These are phyloP conservation scores for Drosophila pandora DNA, from an alignment of 1,140 invertebrate species.

Conservation along the genomic window DNA sequence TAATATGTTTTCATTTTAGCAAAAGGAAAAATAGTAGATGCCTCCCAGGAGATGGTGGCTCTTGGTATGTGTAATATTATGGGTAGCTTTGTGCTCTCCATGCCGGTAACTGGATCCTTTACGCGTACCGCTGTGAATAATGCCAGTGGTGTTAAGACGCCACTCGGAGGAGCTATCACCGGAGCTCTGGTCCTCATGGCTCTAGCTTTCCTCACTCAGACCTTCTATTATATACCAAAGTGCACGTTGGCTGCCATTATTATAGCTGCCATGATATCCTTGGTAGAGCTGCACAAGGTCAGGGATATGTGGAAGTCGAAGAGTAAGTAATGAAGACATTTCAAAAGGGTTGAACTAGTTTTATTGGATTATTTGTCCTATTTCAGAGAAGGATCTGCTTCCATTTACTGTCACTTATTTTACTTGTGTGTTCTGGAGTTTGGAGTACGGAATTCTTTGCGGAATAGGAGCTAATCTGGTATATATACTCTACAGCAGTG, in stretches of 20 bases:
- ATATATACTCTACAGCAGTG: constrained; percentile 91
- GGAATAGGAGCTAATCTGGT: constrained; percentile 91
- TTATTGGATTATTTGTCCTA: constrained; percentile 11
- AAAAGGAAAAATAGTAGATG: constrained; percentile 91
- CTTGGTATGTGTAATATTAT: constrained; percentile 93
- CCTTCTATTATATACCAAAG: constrained; percentile 92
- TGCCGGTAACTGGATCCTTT: constrained; percentile 95
- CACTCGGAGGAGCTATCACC: constrained; percentile 92
- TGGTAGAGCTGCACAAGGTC: constrained; percentile 91
- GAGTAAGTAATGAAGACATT: constrained; percentile 85
- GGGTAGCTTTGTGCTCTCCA: constrained; percentile 94
- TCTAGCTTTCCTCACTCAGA: constrained; percentile 88
- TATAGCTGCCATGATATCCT: constrained; percentile 91
- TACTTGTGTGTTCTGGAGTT: constrained; percentile 89
- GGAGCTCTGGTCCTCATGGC: constrained; percentile 89
- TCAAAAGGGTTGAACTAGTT: not conserved
- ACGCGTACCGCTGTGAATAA: constrained; percentile 96
- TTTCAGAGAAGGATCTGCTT: constrained; percentile 90
- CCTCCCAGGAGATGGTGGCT: constrained; percentile 93
- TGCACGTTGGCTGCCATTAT: constrained; percentile 90
- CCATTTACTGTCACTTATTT: constrained; percentile 90
- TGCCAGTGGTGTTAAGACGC: constrained; percentile 94
- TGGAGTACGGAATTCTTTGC: constrained; percentile 93
- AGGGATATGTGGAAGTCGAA: constrained; percentile 92
- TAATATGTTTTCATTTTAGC: constrained; percentile 85